These are phyloP conservation scores for Phlogophora meticulosa DNA, from an alignment of 2,888 invertebrate genomes.

Conservation along the genomic window DNA sequence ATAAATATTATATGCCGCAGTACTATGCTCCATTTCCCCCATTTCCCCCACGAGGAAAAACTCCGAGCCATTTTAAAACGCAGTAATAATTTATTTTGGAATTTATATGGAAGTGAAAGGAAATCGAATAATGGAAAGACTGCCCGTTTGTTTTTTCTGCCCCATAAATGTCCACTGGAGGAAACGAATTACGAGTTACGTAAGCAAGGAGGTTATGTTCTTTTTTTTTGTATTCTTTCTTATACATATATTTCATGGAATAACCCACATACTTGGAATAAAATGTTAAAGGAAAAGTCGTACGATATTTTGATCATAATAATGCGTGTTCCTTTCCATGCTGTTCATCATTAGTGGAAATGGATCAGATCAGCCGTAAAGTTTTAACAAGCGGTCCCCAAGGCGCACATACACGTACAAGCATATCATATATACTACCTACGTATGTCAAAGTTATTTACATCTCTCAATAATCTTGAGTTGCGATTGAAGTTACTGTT, in stretches of 20 bases:
- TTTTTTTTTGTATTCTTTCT: slow-evolving; percentile 16
- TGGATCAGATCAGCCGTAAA: slow-evolving; percentile 55
- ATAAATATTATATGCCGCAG: slow-evolving; percentile 39
- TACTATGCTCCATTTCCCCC: slow-evolving; percentile 4
- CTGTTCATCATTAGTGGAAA: slow-evolving; percentile 57
- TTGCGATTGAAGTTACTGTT: background rate
- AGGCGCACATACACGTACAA: background rate
- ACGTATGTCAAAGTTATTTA: slow-evolving; percentile 17
- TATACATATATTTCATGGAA: background rate
- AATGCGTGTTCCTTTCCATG: slow-evolving; percentile 24
- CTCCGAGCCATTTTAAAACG: slow-evolving; percentile 46
- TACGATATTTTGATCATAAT: slow-evolving; percentile 27
- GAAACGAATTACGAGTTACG: slow-evolving; percentile 45
- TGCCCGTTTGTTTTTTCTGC: slow-evolving; percentile 55
- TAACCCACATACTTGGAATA: background rate
- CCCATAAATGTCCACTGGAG: slow-evolving; percentile 45
- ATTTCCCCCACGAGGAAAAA: slow-evolving; percentile 38
- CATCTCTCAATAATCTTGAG: slow-evolving; percentile 17
- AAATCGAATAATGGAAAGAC: slow-evolving; percentile 58
- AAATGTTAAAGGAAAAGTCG: slow-evolving; percentile 6
- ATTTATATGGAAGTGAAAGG: slow-evolving; percentile 50
- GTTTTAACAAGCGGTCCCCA: slow-evolving; percentile 58
- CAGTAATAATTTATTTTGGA: slow-evolving; percentile 50
- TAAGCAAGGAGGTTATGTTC: slow-evolving; percentile 18
- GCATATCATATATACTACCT: slow-evolving; percentile 3